Evolutionary conservation across 2,888 invertebrate species (phyloP), one percentile per base, ranked within the genome.

Genomic region (Clostera curtula): DNA sequence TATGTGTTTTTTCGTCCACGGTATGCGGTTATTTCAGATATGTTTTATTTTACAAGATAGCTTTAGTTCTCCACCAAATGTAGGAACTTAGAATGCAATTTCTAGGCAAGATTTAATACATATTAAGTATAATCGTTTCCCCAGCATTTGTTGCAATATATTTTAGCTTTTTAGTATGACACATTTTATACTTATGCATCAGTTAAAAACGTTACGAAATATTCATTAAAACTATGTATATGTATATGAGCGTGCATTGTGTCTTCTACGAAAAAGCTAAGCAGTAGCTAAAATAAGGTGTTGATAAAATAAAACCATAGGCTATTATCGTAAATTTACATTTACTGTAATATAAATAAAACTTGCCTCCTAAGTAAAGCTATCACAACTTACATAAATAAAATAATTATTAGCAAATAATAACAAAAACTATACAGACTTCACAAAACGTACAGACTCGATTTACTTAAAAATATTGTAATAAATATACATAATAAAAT

Each of bases 361-460:
- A 71, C 64, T 68, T 76, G 73, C 74, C 65, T 66, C 73, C 75
- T 79, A 80, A 66, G 67, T 80, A 80, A 82, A 80, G 82, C 79
- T 80, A 75, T 82, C 79, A 79, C 76, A 77, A 77, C 73, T 76
- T 77, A 79, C 67, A 71, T 67, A 69, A 51, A 62, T 66, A 62
- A 59, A 44, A 56, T 53, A 49, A 58, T 49, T 50, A 62, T 65
- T 71, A 72, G 76, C 75, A 74, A 80, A 76, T 74, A 64, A 76
- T 70, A 76, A 74, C 64, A 68, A 69, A 67, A 66, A 38, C 64
- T 72, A 61, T 71, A 77, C 72, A 77, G 65, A 75, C 67, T 75
- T 65, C 64, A 60, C 43, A 68, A 65, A 62, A 63, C 59, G 49
- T 60, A 62, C 54, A 49, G 54, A 56, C 50, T 56, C 39, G 15